Base-by-base conservation (phyloP, 2,113 vertebrate genomes). In the Hirundichthys speculiger region DNA sequence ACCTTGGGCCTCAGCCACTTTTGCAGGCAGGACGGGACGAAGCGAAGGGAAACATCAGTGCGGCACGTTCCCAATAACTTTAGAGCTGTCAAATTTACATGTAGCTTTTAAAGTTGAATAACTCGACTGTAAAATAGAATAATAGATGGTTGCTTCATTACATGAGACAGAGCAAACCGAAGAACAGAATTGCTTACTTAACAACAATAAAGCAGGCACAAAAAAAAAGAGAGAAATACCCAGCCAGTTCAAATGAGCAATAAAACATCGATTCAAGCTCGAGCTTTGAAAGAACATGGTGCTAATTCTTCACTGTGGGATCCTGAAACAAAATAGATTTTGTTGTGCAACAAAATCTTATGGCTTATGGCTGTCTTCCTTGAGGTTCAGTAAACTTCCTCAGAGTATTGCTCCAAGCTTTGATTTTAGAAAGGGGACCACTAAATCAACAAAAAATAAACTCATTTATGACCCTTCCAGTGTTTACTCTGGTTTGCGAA, bases 381-480 rank as follows among this genome's bases (percentile, higher is more conserved):
- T 54, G 2, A 60, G 50, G 84, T 77, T 87, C 85, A 81, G 62
- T 80, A 61, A 87, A 84, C 90, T 79, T 74, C 57, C 72, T 74
- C 18, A 41, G 46, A 59, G 54, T 45, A 21, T 47, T 74, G 62
- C 56, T 65, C 49, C 50, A 24, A 54, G 48, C 64, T 30, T 30
- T 43, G 46, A 59, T 64, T 66, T 21, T 24, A 69, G 69, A 60
- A 46, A 72, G 42, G 45, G 22, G 30, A 69, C 58, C 45, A 74
- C 79, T 34, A 82, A 82, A 80, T 76, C 69, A 76, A 41, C 42
- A 43, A 22, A 63, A 38, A 57, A 55, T 69, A 20, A 61, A 55
- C 27, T 61, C 13, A 63, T 52, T 54, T 54, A 16, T 78, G 80
- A 73, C 60, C 61, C 49, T 43, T 53, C 21, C 21, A 8, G 43